phyloP scores from a whole-genome alignment of 2,797 vertebrate species.

The Aselliscus stoliczkanus region DNA sequence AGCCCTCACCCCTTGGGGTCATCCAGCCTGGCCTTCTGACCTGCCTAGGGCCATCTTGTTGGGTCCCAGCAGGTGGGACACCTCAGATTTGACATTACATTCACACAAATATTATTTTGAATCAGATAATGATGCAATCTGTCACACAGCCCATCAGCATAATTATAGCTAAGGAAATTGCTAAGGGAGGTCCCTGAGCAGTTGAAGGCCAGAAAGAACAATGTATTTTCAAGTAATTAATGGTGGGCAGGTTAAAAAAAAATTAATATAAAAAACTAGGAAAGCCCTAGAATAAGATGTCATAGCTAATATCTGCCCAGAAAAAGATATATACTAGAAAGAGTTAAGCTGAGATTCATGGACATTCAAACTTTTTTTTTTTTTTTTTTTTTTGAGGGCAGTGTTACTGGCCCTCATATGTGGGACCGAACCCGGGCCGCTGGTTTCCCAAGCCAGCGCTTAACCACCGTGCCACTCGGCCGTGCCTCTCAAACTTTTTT shows the following conservation, averaged over 20 bases:
- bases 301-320: background rate
- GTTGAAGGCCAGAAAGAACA: conserved; percentile 53
- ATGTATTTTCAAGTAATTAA: conserved; percentile 68
- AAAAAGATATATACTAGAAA: conserved; percentile 24
- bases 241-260: conserved; percentile 27
- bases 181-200: conserved; percentile 53
- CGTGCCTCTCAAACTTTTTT: background rate
- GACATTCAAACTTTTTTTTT: background rate
- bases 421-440: too few species aligned
- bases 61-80: background rate
- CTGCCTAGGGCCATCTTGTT: background rate
- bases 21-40: background rate
- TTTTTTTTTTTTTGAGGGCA: conserved; percentile 7
- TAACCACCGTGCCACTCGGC: too few species aligned
- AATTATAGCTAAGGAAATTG: conserved; percentile 75
- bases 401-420: too few species aligned
- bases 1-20: too few species aligned
- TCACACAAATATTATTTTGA: conserved; percentile 45
- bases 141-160: conserved; percentile 52
- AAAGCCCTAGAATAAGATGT: conserved; percentile 12
- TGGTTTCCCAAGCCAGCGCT: too few species aligned
- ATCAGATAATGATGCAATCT: conserved; percentile 55
- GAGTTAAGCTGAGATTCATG: background rate
- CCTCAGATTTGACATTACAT: background rate
- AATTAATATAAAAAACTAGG: background rate